Evolutionary conservation across 2,113 vertebrate genomes (phyloP), one percentile per base, ranked within the genome.

Genomic region (Otolemur garnettii): DNA sequence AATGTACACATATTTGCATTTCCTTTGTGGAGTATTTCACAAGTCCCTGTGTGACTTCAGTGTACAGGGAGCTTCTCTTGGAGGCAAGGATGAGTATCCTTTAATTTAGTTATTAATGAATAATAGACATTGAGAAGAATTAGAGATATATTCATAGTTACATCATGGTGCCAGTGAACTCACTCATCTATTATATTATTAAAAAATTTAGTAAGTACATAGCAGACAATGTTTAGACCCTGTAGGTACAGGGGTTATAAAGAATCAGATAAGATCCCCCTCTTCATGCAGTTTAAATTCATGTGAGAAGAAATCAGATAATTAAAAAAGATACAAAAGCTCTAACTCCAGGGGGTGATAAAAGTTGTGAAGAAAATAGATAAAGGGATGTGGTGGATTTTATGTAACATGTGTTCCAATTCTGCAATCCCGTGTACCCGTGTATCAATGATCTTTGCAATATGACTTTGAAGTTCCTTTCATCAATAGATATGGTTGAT

Each of bases 351-450:
- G 17, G 5, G 2, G 22, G 5, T 80, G 8, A n/a, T 53, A 38
- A 81, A 42, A 68, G 14, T 72, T 53, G 77, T 69, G 18, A 81
- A 30, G 28, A 80, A 96, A 87, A 69, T 79, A 74, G 33, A 62
- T 13, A 11, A 84, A 12, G 3, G 18, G 42, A 50, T 69, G 0
- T 57, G 22, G 26, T 64, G 0, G 45, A 82, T 38, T 77, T 82
- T 74, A 83, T 28, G 45, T 0, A 74, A 89, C 66, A 79, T 13
- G 17, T 60, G 0, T 24, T 14, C 66, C 0, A 4, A 6, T 59
- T 66, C 33, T 85, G 0, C 11, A 53, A 21, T 14, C 66, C 14
- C 8, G 13, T 28, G 0, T 82, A 17, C 66, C 14, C 8, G 13
- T 28, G 0, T 82, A 17, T 60, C 8, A 42, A 0, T 57, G 1